Conservation (phyloP, 2,888 invertebrate species). For the Drosophila mimica region DNA sequence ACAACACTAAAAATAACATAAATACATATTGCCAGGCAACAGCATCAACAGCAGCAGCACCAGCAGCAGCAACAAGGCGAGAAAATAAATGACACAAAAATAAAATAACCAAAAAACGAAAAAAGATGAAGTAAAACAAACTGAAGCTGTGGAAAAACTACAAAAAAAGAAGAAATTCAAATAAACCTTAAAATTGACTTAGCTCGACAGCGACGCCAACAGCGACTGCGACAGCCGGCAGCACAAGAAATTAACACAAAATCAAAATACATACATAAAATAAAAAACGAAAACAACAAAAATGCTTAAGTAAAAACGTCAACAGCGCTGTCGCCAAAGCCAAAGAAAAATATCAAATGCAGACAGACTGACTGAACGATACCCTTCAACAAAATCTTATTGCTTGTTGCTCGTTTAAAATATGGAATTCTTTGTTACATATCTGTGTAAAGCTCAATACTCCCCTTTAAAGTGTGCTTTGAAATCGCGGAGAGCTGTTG, state of each 20-base stretch:
- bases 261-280: conserved; percentile 54
- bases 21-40: conserved; percentile 57
- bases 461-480: background rate
- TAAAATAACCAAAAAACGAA: conserved; percentile 18
- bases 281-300: conserved; percentile 30
- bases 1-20: conserved; percentile 72
- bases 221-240: conserved; percentile 55
- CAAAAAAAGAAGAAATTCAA: conserved; percentile 69
- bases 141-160: conserved; percentile 57
- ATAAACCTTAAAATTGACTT: conserved; percentile 80
- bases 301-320: conserved; percentile 52
- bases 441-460: background rate
- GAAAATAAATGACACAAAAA: conserved; percentile 45
- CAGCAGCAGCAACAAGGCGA: conserved; percentile 42
- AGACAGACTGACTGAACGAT: background rate
- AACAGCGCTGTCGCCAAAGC: conserved; percentile 44
- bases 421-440: background rate
- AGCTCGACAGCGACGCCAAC: conserved; percentile 50
- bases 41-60: conserved; percentile 20
- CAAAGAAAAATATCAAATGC: conserved; percentile 10
- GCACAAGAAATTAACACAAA: conserved; percentile 71
- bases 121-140: conserved; percentile 17
- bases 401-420: background rate
- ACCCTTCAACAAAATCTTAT: conserved; percentile 18
- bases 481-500: background rate